A percentile compares a stretch with the other conserved stretches of the same genome.
phyloP scores from a whole-genome alignment of 2,797 vertebrate genomes.

The Galaxias olidus region DNA sequence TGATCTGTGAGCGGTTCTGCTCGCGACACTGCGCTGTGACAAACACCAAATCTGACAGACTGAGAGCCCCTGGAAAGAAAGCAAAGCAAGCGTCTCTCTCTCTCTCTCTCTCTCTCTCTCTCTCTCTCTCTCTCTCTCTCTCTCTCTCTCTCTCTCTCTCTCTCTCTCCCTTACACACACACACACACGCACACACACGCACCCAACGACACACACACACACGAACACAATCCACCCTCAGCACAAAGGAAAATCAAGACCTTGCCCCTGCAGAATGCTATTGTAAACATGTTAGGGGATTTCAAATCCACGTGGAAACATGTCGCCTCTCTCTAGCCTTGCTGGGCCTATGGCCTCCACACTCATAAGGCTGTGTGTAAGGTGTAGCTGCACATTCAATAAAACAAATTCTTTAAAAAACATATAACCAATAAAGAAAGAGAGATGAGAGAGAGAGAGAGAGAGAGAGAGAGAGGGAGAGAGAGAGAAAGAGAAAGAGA shows the following conservation, averaged over 20 bases:
- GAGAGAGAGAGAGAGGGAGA: background rate
- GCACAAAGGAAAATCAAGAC: too few relatives aligned
- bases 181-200: slow-evolving; percentile 5
- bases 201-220: background rate
- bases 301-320: too few relatives aligned
- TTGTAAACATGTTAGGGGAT: too few relatives aligned
- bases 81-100: background rate
- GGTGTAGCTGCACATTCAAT: too few relatives aligned
- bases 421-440: background rate
- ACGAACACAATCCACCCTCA: too few relatives aligned
- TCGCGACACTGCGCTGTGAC: background rate
- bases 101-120: too few relatives aligned
- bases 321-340: too few relatives aligned
- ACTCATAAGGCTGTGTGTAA: too few relatives aligned
- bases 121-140: background rate
- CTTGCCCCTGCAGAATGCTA: too few relatives aligned
- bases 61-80: background rate
- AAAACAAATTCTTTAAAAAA: too few relatives aligned
- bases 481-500: background rate
- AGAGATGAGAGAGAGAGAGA: background rate
- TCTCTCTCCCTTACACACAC: background rate
- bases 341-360: too few relatives aligned
- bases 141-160: too few relatives aligned
- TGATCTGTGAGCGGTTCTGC: slow-evolving; percentile 17
- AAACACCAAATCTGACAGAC: slow-evolving; percentile 15